These are phyloP conservation scores for Megalurothrips usitatus DNA, from an alignment of 2,888 invertebrate species.

Conservation along the genomic window DNA sequence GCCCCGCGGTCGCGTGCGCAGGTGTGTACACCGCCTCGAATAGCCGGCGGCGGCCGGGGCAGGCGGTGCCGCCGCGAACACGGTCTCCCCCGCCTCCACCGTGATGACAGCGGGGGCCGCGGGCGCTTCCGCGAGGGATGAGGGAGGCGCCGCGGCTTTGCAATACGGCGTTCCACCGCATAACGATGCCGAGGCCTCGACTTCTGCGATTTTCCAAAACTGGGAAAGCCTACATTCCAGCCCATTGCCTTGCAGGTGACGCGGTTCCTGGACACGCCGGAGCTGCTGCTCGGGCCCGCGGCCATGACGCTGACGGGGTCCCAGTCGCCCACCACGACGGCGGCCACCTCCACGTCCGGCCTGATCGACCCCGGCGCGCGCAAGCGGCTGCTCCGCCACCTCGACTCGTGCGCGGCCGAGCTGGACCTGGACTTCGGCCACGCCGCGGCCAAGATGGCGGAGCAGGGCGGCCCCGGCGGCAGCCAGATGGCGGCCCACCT, in stretches of 20 bases:
- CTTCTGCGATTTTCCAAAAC: not conserved
- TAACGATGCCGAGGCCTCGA: too few relatives aligned
- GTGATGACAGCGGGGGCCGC: too few relatives aligned
- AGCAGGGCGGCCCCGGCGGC: slow-evolving; percentile 44
- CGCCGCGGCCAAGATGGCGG: slow-evolving; percentile 17
- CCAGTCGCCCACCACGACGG: slow-evolving; percentile 15
- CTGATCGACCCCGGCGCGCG: slow-evolving; percentile 54
- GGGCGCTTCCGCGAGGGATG: too few relatives aligned
- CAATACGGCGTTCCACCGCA: too few relatives aligned
- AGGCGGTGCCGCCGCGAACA: too few relatives aligned
- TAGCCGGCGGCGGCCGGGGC: too few relatives aligned
- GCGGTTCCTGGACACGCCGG: slow-evolving; percentile 57
- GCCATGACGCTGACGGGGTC: slow-evolving; percentile 7
- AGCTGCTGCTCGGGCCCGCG: slow-evolving; percentile 51
- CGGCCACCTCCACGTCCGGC: slow-evolving; percentile 29
- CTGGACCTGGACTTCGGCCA: slow-evolving; percentile 55
- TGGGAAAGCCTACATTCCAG: not conserved
- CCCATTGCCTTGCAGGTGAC: slow-evolving; percentile 49
- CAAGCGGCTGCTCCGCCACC: slow-evolving; percentile 55
- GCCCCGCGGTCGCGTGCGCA: too few relatives aligned
- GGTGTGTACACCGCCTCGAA: too few relatives aligned
- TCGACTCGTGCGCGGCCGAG: slow-evolving; percentile 59
- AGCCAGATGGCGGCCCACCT: slow-evolving; percentile 7
- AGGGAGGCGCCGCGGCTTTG: too few relatives aligned
- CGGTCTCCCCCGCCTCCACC: too few relatives aligned